These are phyloP conservation scores for Perognathus longimembris DNA, from an alignment of 2,113 vertebrate species.

Conservation along the genomic window DNA sequence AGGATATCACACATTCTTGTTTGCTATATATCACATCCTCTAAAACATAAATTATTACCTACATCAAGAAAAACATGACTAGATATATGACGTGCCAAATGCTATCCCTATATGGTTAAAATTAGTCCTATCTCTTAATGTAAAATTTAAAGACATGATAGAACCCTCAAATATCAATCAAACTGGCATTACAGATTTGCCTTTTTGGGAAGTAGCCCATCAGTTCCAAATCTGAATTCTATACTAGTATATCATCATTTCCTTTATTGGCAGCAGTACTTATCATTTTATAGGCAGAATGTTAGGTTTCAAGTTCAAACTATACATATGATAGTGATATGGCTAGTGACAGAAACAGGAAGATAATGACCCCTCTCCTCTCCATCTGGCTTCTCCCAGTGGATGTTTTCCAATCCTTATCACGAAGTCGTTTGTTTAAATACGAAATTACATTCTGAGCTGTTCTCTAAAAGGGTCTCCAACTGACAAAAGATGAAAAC, in stretches of 20 bases:
- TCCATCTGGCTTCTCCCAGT: not conserved
- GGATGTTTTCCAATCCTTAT: not conserved
- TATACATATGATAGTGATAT: not conserved
- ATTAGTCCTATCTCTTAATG: not conserved
- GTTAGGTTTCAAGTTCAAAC: not conserved
- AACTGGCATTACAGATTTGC: not conserved
- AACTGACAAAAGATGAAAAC: not conserved
- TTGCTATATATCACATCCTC: not conserved
- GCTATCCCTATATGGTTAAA: not conserved
- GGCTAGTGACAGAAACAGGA: not conserved
- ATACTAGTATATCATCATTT: not conserved
- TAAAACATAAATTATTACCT: not conserved
- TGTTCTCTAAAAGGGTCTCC: not conserved
- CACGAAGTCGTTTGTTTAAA: constrained; percentile 8
- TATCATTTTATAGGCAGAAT: not conserved
- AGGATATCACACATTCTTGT: not conserved
- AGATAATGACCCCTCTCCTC: not conserved
- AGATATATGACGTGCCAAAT: not conserved
- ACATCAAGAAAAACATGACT: not conserved
- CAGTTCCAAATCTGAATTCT: not conserved
- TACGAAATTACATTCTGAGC: not conserved
- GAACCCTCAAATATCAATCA: constrained; percentile 21
- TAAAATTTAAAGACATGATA: constrained; percentile 34
- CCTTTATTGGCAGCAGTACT: not conserved
- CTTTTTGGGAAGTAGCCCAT: not conserved